Conservation (phyloP, 1,140 invertebrate species). For the Drosophila virilis region DNA sequence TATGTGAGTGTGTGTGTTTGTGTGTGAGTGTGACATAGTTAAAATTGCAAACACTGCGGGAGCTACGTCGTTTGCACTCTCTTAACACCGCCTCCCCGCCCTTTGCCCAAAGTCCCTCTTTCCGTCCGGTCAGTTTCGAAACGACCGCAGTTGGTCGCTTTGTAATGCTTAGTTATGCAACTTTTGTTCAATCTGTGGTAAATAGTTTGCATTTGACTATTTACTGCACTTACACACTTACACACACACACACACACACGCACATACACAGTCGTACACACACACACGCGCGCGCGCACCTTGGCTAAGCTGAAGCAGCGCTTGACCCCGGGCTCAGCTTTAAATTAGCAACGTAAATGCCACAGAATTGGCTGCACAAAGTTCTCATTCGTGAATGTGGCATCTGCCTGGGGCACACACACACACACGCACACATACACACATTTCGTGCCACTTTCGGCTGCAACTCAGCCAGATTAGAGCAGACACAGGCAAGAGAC, state of each 20-base stretch:
- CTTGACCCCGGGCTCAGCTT: conserved; percentile 39
- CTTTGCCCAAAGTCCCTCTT: neutral
- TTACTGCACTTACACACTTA: conserved; percentile 50
- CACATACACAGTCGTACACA: conserved; percentile 1
- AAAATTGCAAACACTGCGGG: conserved; percentile 60
- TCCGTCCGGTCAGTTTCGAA: conserved; percentile 26
- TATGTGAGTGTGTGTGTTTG: neutral
- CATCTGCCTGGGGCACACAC: conserved; percentile 12
- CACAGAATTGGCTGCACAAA: conserved; percentile 14
- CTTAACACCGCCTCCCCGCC: no score
- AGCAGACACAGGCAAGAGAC: conserved; percentile 1
- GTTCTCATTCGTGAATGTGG: conserved; percentile 30
- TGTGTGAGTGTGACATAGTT: conserved; percentile 61
- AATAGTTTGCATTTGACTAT: conserved; percentile 76
- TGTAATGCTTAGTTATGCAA: conserved; percentile 57
- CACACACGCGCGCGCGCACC: conserved; percentile 13
- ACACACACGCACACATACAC: no score
- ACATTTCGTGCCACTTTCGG: conserved; percentile 18
- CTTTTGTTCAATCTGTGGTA: conserved; percentile 76
- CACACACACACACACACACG: conserved; percentile 1
- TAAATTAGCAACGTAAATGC: conserved; percentile 69
- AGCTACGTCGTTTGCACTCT: neutral
- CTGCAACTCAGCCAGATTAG: conserved; percentile 10
- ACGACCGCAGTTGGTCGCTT: conserved; percentile 40
- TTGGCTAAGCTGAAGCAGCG: conserved; percentile 30